phyloP scores from a whole-genome alignment of 2,113 vertebrate genomes.

The Malurus elegans region DNA sequence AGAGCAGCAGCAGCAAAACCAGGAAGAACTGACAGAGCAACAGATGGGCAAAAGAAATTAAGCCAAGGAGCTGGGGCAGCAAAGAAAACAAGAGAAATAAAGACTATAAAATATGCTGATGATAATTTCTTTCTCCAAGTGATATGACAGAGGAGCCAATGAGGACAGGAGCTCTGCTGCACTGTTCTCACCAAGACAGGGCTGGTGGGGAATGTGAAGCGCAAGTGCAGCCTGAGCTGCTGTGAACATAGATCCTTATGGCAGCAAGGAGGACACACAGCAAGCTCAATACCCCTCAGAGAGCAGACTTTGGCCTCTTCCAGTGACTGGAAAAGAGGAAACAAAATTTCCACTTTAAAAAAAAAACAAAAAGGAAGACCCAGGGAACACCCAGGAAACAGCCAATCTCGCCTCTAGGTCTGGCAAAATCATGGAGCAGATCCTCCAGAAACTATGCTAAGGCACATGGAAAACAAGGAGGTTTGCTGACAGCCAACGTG shows the following conservation, averaged over 20 bases:
- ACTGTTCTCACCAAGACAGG: background rate
- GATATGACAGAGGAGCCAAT: rapidly evolving
- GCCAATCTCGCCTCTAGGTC: background rate
- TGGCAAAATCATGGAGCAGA: background rate
- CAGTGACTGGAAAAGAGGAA: background rate
- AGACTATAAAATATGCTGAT: background rate
- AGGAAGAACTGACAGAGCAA: background rate
- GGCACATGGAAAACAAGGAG: background rate
- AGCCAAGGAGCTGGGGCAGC: background rate
- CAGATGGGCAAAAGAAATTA: background rate
- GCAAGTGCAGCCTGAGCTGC: background rate
- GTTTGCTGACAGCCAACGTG: background rate
- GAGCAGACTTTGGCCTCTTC: background rate
- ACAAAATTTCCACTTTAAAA: background rate
- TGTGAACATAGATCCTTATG: background rate
- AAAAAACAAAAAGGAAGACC: background rate
- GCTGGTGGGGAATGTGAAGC: background rate
- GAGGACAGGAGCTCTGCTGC: background rate
- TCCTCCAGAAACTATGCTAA: background rate
- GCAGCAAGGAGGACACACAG: background rate
- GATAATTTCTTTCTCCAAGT: background rate
- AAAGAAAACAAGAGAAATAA: background rate
- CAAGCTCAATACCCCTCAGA: background rate
- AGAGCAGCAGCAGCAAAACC: background rate
- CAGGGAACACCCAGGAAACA: background rate